Evolutionary conservation across 2,888 invertebrate species (phyloP).

Genomic region (Ypsolopha scabrella): DNA sequence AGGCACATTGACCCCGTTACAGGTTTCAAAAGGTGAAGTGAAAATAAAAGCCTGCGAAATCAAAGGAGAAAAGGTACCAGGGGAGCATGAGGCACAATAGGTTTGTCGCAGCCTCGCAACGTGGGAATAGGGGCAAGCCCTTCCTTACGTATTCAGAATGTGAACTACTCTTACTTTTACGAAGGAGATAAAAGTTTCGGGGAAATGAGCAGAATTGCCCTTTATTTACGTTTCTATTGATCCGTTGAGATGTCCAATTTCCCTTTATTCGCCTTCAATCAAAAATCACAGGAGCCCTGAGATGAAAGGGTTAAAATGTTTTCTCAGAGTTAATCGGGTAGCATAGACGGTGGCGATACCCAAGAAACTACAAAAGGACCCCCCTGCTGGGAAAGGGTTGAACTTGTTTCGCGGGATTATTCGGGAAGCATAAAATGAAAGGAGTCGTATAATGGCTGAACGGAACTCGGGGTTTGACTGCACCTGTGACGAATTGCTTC

Average conservation of each 20-base stretch:
- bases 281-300: not conserved
- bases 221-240: no score
- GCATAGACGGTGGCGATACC: not conserved
- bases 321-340: slow-evolving; percentile 3
- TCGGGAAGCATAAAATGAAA: slow-evolving; percentile 11
- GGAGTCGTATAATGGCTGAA: not conserved
- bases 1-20: slow-evolving; percentile 40
- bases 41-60: slow-evolving; percentile 36
- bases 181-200: not conserved
- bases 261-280: no score
- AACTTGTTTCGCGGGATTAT: slow-evolving; percentile 15
- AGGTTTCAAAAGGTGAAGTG: slow-evolving; percentile 25
- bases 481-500: no score
- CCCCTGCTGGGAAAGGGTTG: not conserved
- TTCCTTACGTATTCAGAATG: not conserved
- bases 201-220: no score
- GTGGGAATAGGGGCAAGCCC: not conserved
- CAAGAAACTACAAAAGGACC: not conserved
- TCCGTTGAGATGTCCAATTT: no score
- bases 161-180: not conserved
- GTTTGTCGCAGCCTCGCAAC: slow-evolving; percentile 7
- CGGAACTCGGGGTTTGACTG: no score
- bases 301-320: not conserved
- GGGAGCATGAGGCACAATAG: slow-evolving; percentile 34
- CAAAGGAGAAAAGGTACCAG: slow-evolving; percentile 34